A percentile compares a stretch with the other conserved stretches of the same genome.
Conservation (phyloP, 2,888 invertebrate species). For the Xylota sylvarum region DNA sequence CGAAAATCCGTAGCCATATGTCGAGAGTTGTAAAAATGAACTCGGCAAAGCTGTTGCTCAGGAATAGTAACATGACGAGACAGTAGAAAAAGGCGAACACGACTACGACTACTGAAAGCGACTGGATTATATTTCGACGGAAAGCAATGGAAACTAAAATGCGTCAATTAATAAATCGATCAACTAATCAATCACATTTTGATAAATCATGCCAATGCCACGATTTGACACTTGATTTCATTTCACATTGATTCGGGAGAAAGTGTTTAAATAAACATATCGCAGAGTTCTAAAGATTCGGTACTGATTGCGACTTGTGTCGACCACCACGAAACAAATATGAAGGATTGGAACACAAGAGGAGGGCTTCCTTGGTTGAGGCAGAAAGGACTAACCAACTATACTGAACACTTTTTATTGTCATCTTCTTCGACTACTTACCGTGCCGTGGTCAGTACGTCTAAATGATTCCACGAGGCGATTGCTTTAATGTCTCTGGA, state of each 20-base stretch:
- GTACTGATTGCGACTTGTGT: too few relatives aligned
- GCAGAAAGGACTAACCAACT: too few relatives aligned
- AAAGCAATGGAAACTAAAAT: background rate
- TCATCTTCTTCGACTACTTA: too few relatives aligned
- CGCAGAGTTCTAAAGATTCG: too few relatives aligned
- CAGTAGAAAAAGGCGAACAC: background rate
- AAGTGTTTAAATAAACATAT: background rate
- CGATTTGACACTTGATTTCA: background rate
- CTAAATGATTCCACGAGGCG: too few relatives aligned
- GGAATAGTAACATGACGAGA: constrained; percentile 8
- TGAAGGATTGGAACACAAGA: too few relatives aligned
- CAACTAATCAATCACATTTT: constrained; percentile 6
- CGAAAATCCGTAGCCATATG: constrained; percentile 69
- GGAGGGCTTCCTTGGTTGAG: too few relatives aligned
- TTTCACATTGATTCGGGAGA: background rate
- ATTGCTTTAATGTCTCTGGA: too few relatives aligned
- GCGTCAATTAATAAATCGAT: background rate
- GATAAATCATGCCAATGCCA: constrained; percentile 1
- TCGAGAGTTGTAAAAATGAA: constrained; percentile 11
- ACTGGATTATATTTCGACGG: background rate
- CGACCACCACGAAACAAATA: too few relatives aligned
- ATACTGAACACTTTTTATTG: too few relatives aligned
- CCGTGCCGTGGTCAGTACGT: too few relatives aligned
- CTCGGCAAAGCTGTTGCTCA: background rate
- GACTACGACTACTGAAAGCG: background rate